Percentiles rank a stretch among this genome's conserved stretches.
phyloP scores from a whole-genome alignment of 2,797 vertebrate species.

The Alfaro cultratus region DNA sequence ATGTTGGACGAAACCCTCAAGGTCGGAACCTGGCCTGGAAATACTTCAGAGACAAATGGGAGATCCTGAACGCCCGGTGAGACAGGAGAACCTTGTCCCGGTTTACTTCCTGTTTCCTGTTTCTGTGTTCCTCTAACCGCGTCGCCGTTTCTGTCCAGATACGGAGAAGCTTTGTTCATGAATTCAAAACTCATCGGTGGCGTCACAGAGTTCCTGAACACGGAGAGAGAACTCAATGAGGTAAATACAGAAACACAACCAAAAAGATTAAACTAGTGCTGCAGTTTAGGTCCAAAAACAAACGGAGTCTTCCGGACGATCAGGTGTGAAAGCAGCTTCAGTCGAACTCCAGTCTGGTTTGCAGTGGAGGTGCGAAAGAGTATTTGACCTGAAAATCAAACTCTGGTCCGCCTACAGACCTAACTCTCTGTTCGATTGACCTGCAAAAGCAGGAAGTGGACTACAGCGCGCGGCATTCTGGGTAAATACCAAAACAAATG shows the following conservation, averaged over 20 bases:
- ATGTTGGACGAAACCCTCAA: slow-evolving; percentile 93
- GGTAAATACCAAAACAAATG: not conserved
- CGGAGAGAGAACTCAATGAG: slow-evolving; percentile 91
- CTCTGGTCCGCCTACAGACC: no score
- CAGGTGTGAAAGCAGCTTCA: no score
- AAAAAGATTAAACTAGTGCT: no score
- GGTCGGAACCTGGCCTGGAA: slow-evolving; percentile 96
- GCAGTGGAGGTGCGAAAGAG: no score
- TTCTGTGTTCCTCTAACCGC: not conserved
- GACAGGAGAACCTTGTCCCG: not conserved
- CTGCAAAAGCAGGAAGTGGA: not conserved
- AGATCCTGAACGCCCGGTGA: slow-evolving; percentile 93
- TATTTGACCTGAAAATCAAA: no score
- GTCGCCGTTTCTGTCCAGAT: slow-evolving; percentile 75
- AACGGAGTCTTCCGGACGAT: no score
- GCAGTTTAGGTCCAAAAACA: no score
- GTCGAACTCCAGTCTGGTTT: no score
- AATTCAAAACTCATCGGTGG: slow-evolving; percentile 96
- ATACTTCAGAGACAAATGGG: slow-evolving; percentile 97
- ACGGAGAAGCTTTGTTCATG: slow-evolving; percentile 97
- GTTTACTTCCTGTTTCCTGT: rapidly evolving
- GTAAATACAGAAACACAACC: slow-evolving; percentile 69
- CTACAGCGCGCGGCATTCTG: not conserved
- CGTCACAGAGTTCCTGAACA: slow-evolving; percentile 98
- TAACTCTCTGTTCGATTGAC: no score